phyloP scores from a whole-genome alignment of 2,888 invertebrate species.

The Mythimna albipuncta region DNA sequence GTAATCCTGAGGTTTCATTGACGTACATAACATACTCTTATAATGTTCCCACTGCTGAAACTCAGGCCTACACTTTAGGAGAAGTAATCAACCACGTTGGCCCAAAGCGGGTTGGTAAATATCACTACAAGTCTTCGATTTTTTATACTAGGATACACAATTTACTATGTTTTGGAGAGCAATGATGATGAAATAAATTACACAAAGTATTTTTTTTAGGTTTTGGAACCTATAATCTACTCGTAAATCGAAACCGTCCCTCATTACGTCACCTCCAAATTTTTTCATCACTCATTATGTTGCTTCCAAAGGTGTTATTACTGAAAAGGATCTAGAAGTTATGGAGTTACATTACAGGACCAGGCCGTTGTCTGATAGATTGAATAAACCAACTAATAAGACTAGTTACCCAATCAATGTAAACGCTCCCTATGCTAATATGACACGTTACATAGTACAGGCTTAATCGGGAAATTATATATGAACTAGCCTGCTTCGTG shows the following conservation, averaged over 20 bases:
- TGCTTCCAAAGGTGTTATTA: neutral
- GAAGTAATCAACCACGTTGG: neutral
- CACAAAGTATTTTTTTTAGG: too few relatives aligned
- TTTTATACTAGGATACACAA: neutral
- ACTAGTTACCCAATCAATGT: conserved; percentile 15
- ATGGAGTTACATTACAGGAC: neutral
- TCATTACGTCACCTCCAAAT: too few relatives aligned
- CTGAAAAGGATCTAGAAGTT: neutral
- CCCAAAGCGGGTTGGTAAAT: neutral
- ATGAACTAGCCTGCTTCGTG: conserved; percentile 49
- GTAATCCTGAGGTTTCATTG: neutral
- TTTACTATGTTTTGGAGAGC: too few relatives aligned
- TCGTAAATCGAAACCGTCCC: too few relatives aligned
- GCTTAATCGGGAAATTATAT: conserved; percentile 61
- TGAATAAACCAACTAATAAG: neutral
- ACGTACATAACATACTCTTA: neutral
- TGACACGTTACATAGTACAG: conserved; percentile 39
- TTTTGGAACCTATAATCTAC: too few relatives aligned
- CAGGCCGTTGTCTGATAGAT: neutral
- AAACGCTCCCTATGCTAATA: conserved; percentile 52
- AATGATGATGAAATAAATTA: too few relatives aligned
- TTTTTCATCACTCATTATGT: too few relatives aligned
- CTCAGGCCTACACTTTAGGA: neutral
- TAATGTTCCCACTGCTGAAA: neutral
- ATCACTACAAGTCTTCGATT: neutral